phyloP scores from a whole-genome alignment of 2,113 vertebrate genomes.

The Platichthys stellatus region DNA sequence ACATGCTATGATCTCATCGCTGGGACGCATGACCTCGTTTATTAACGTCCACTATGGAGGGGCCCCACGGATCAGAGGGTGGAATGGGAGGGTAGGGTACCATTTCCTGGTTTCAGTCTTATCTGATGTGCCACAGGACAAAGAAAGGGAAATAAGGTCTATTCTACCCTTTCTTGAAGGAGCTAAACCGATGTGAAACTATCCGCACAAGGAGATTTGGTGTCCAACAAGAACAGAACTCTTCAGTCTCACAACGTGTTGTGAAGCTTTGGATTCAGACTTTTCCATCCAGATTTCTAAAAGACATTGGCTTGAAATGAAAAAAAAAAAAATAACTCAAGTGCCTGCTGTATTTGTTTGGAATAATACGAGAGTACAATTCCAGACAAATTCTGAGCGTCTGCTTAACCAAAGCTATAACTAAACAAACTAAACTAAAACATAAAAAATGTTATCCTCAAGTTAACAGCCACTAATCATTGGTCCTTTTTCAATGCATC shows the following conservation, averaged over 20 bases:
- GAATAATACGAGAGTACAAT: background rate
- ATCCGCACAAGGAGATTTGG: slow-evolving; percentile 10
- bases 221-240: slow-evolving; percentile 24
- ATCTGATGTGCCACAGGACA: slow-evolving; percentile 56
- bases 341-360: background rate
- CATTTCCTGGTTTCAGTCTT: slow-evolving; percentile 31
- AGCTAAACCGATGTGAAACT: slow-evolving; percentile 18
- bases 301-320: background rate
- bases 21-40: slow-evolving; percentile 38
- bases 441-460: too few relatives aligned
- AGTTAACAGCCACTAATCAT: background rate
- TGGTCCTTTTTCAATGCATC: background rate
- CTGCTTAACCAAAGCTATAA: background rate
- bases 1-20: slow-evolving; percentile 51
- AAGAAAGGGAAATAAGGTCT: slow-evolving; percentile 17
- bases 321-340: background rate
- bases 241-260: background rate
- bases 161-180: slow-evolving; percentile 23
- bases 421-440: background rate
- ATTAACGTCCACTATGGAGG: slow-evolving; percentile 48
- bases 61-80: slow-evolving; percentile 17
- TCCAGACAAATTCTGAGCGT: too few relatives aligned
- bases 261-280: background rate
- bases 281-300: background rate
- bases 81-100: slow-evolving; percentile 39